Evolutionary conservation across 2,797 vertebrate species (phyloP), one percentile per base, ranked within the genome.

Genomic region (Enteromius argenteus): DNA sequence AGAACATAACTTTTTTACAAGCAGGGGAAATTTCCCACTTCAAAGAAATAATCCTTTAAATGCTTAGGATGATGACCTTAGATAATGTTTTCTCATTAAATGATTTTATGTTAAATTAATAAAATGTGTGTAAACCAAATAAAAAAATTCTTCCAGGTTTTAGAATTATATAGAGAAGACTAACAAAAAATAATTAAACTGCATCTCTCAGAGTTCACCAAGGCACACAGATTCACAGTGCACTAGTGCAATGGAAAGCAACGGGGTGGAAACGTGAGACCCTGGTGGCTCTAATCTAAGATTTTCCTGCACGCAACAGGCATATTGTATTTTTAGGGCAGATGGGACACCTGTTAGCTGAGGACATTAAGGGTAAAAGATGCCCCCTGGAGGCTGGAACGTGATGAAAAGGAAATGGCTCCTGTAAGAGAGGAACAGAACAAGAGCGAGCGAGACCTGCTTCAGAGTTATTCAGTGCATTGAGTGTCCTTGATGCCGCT

Each of bases 241-340:
- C 56, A 32, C 21, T 7, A 69, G 37, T 58, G 84, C 60, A 79
- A 79, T 75, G 62, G 68, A 77, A 78, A 81, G 66, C 64, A 67
- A n/a, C 0, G 3, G 35, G 44, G 79, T 69, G 69, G 76, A 83
- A 84, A 86, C 81, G 75, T 56, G 64, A 86, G 75, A 88, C 66
- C 66, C 53, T 9, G 2, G 69, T 60, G 64, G 84, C 49, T 85
- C 62, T 62, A 68, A 68, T 80, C 79, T 71, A 80, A 60, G 30
- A 74, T 87, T 86, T 80, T 87, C 79, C 71, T 67, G 84, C 82
- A 83, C 73, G 76, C 81, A 86, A 78, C 49, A 79, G 83, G 86
- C 64, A 49, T 74, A 81, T 77, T 72, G 83, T 89, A 89, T 87
- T 87, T 89, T 87, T 86, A 89, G 88, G 74, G 77, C 80, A 58